Conservation (phyloP, 2,113 vertebrate species). For the Tamias sibiricus region DNA sequence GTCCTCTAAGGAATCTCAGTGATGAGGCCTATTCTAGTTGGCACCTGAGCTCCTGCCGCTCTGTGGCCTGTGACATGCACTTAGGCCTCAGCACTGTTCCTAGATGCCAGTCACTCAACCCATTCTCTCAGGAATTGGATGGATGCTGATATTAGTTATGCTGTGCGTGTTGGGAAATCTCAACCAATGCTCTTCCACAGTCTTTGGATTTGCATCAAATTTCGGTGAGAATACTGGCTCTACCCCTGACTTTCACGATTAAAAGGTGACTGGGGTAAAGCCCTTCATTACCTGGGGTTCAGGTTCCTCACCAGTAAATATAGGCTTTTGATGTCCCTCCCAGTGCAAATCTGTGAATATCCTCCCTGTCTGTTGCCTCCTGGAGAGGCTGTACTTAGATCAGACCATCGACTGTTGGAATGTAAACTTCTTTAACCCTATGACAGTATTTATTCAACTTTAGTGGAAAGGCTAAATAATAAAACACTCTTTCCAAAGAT, state of each 20-base stretch:
- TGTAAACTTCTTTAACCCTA: background rate
- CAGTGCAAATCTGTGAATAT: too few relatives aligned
- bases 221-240: background rate
- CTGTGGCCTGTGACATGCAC: background rate
- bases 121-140: too few relatives aligned
- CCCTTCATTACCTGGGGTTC: background rate
- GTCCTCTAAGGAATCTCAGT: background rate
- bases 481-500: background rate
- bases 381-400: background rate
- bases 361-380: background rate
- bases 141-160: background rate
- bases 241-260: fast-evolving
- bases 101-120: background rate
- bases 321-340: background rate
- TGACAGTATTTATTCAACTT: background rate
- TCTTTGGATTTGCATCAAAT: background rate
- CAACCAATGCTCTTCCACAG: background rate
- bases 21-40: background rate
- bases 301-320: background rate
- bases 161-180: background rate
- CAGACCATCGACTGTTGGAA: background rate
- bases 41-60: background rate
- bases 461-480: background rate
- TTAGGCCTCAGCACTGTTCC: background rate
- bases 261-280: background rate